A percentile compares a stretch with the other conserved stretches of the same genome.
phyloP scores from a whole-genome alignment of 2,113 vertebrate species.

The Heliornis fulica region DNA sequence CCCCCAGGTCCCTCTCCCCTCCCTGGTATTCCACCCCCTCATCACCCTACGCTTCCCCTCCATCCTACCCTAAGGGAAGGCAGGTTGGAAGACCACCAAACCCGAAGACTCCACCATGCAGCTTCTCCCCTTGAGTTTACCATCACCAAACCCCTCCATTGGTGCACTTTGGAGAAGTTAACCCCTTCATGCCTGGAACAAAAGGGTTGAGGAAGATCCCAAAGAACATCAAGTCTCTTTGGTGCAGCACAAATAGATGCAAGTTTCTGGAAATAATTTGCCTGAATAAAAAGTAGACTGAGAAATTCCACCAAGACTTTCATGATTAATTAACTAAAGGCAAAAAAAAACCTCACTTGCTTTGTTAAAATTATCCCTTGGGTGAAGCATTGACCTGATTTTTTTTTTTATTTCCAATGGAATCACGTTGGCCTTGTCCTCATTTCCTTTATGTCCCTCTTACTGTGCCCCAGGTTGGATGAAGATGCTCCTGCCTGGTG shows the following conservation, averaged over 20 bases:
- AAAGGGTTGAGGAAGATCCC: neutral
- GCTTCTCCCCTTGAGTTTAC: neutral
- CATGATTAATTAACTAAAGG: slow-evolving; percentile 53
- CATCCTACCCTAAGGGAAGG: neutral
- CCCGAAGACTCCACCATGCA: neutral
- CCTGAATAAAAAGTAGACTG: slow-evolving; percentile 4
- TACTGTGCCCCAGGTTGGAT: rapidly evolving
- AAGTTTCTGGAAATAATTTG: neutral
- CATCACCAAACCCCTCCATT: neutral
- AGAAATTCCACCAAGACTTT: neutral
- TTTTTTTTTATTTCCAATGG: neutral
- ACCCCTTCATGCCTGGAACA: rapidly evolving
- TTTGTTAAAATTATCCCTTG: slow-evolving; percentile 21
- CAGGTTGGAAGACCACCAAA: too few species aligned
- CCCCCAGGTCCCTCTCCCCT: too few species aligned
- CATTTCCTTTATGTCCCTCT: neutral
- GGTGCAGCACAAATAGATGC: neutral
- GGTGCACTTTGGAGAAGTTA: neutral
- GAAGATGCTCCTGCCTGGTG: neutral
- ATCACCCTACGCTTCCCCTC: neutral
- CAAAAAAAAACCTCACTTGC: slow-evolving; percentile 14
- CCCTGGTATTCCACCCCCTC: neutral
- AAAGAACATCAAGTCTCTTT: neutral
- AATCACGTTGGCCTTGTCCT: neutral
- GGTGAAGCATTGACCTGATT: neutral